Conservation (phyloP, 2,113 vertebrate genomes). For the Ovis canadensis region DNA sequence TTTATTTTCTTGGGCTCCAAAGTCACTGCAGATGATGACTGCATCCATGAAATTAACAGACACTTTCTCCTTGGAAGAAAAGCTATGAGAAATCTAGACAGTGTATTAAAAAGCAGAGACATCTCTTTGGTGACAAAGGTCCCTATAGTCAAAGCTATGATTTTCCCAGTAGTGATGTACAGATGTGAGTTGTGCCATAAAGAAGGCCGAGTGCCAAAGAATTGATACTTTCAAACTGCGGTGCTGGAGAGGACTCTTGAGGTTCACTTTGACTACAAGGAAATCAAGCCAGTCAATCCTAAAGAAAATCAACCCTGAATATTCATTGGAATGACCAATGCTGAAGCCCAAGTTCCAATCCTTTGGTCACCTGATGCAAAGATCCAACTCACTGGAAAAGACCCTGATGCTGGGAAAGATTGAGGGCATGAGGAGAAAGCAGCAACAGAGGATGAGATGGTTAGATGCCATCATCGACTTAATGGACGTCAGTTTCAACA, state of each 20-base stretch:
- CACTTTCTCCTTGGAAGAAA: not conserved
- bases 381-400: not conserved
- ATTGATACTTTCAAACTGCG: not conserved
- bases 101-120: not conserved
- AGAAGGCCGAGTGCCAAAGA: accelerated
- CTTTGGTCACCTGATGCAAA: not conserved
- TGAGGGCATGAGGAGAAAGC: not conserved
- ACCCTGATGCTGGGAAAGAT: not conserved
- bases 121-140: not conserved
- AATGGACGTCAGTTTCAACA: not conserved
- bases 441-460: not conserved
- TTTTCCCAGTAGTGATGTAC: not conserved
- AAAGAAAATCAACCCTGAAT: not conserved
- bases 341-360: not conserved
- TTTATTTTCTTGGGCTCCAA: not conserved
- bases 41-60: not conserved
- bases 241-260: not conserved
- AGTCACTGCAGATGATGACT: not conserved
- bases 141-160: not conserved
- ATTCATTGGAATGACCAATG: not conserved
- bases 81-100: not conserved
- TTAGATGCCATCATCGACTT: not conserved
- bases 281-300: not conserved
- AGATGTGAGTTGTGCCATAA: not conserved
- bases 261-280: not conserved